Evolutionary conservation across 2,797 vertebrate genomes (phyloP).

Genomic region (Enteromius argenteus): DNA sequence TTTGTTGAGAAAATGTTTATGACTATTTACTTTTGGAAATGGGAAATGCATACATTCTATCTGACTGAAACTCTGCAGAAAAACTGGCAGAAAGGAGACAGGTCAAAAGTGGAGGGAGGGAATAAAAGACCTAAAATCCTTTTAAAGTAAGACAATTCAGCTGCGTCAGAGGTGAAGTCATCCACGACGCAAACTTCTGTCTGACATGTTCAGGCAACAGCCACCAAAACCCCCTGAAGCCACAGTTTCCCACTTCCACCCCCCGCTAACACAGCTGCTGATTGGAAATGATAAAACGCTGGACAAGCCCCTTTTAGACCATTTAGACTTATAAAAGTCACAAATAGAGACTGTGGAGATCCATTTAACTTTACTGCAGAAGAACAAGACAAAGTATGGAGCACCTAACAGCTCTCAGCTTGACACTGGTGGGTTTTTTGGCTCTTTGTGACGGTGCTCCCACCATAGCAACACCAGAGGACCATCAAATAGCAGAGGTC

Average conservation of each 20-base stretch:
- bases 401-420: not conserved
- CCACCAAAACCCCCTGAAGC: not conserved
- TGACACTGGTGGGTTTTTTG: constrained; percentile 27
- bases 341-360: not conserved
- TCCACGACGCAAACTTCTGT: not conserved
- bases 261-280: not conserved
- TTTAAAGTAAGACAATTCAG: not conserved
- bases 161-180: not conserved
- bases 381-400: constrained; percentile 46
- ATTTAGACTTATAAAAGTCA: constrained; percentile 20
- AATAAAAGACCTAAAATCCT: not conserved
- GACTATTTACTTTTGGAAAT: not conserved
- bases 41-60: not conserved
- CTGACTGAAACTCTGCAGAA: not conserved
- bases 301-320: not conserved
- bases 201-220: constrained; percentile 44
- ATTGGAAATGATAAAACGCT: constrained; percentile 25
- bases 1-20: not conserved
- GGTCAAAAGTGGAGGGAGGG: not conserved
- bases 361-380: constrained; percentile 21
- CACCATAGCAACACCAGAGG: constrained; percentile 13
- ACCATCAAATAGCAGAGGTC: constrained; percentile 59
- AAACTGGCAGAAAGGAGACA: not conserved
- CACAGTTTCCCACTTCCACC: not conserved
- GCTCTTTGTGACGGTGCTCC: constrained; percentile 47